Percentiles rank a stretch among this genome's conserved stretches.
Evolutionary conservation across 2,113 vertebrate genomes (phyloP).

Genomic region (Gila orcuttii): DNA sequence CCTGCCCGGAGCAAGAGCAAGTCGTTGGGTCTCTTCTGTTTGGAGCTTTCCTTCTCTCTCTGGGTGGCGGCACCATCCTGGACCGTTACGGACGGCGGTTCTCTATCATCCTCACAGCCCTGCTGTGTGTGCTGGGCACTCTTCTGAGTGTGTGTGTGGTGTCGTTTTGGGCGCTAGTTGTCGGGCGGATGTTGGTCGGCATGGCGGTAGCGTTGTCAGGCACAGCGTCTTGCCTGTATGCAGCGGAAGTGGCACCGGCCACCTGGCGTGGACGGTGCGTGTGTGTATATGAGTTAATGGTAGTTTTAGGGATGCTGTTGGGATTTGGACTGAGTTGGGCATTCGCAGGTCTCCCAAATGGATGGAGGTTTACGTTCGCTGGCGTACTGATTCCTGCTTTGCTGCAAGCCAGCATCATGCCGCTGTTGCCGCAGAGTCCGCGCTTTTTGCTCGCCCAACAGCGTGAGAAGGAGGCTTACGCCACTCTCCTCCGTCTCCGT

Average conservation of each 20-base stretch:
- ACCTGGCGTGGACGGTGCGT: slow-evolving; percentile 89
- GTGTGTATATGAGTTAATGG: slow-evolving; percentile 91
- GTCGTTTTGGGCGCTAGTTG: slow-evolving; percentile 78
- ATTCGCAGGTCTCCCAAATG: slow-evolving; percentile 78
- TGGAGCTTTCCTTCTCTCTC: slow-evolving; percentile 86
- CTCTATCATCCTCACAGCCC: slow-evolving; percentile 84
- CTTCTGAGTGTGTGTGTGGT: slow-evolving; percentile 75
- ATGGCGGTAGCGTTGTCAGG: slow-evolving; percentile 90
- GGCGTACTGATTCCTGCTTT: slow-evolving; percentile 85
- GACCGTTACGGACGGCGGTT: slow-evolving; percentile 88
- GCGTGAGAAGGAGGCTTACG: slow-evolving; percentile 79
- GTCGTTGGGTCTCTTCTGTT: slow-evolving; percentile 89
- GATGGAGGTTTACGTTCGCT: slow-evolving; percentile 92
- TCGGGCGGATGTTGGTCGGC: slow-evolving; percentile 85
- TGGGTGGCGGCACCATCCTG: slow-evolving; percentile 85
- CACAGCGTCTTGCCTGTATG: slow-evolving; percentile 90
- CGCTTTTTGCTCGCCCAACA: slow-evolving; percentile 89
- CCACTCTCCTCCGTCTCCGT: slow-evolving; percentile 82
- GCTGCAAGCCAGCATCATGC: slow-evolving; percentile 83
- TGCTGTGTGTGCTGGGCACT: slow-evolving; percentile 82
- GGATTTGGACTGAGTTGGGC: slow-evolving; percentile 90
- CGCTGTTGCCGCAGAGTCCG: slow-evolving; percentile 91
- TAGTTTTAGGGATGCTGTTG: slow-evolving; percentile 88
- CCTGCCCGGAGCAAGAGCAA: slow-evolving; percentile 89
- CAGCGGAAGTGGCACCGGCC: slow-evolving; percentile 90